Evolutionary conservation across 2,797 vertebrate genomes (phyloP).

Genomic region (Capromys pilorides): DNA sequence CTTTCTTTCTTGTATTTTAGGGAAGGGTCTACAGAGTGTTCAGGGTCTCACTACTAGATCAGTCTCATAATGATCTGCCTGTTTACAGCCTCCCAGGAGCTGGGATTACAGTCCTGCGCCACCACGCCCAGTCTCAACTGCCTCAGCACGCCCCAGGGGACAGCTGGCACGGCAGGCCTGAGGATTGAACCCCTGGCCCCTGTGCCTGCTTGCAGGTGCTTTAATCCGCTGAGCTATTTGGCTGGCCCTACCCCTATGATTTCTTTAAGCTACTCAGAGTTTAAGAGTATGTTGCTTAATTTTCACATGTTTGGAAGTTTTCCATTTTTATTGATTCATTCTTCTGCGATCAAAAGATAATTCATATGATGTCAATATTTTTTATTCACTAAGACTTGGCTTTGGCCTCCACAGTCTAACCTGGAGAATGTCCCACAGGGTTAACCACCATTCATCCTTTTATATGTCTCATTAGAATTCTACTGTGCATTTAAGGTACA

Average conservation of each 20-base stretch:
- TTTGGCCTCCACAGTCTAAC: conserved; percentile 1
- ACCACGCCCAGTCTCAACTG: no score
- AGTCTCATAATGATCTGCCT: no score
- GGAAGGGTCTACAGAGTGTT: no score
- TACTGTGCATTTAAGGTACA: not conserved
- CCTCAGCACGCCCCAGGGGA: no score
- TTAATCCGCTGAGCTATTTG: no score
- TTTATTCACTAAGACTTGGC: conserved; percentile 30
- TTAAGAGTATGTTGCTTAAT: not conserved
- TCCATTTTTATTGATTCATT: conserved; percentile 19
- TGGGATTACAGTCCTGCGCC: no score
- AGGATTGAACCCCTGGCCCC: no score
- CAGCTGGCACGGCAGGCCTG: no score
- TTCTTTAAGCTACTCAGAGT: not conserved
- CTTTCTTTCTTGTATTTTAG: no score
- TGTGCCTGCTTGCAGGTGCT: no score
- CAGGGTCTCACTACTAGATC: no score
- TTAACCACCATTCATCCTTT: conserved; percentile 1
- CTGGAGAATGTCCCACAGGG: not conserved
- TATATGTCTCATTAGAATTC: not conserved
- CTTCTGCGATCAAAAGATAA: not conserved
- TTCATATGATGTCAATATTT: not conserved
- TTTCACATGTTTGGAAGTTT: conserved; percentile 2
- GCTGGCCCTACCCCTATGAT: not conserved
- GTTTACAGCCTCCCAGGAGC: no score